A percentile compares a stretch with the other conserved stretches of the same genome.
Evolutionary conservation across 2,113 vertebrate genomes (phyloP).

Genomic region (Deroptyus accipitrinus): DNA sequence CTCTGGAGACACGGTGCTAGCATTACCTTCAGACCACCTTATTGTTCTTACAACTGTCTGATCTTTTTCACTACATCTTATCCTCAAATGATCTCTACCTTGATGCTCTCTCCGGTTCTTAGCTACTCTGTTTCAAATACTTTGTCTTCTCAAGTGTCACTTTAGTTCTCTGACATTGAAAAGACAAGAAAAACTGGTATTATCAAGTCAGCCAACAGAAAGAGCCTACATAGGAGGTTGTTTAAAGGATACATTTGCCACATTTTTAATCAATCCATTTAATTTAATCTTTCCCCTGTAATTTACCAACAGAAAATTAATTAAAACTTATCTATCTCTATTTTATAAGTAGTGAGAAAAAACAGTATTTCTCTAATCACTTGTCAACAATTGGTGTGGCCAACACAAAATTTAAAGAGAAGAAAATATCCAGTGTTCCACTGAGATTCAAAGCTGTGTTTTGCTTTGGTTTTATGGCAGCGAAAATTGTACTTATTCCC

Average conservation of each 20-base stretch:
- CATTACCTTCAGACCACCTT: not conserved
- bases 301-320: conserved; percentile 5
- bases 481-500: not conserved
- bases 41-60: not conserved
- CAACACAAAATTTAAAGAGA: not conserved
- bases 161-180: not conserved
- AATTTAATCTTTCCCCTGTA: not conserved
- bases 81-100: not conserved
- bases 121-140: not conserved
- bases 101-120: not conserved
- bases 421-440: not conserved
- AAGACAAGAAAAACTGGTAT: not conserved
- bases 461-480: not conserved
- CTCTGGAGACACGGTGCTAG: not conserved
- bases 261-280: not conserved
- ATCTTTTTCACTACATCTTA: not conserved
- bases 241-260: not conserved
- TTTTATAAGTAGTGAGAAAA: not conserved
- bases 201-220: not conserved
- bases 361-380: not conserved
- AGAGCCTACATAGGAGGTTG: not conserved
- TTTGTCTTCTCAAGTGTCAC: not conserved
- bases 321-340: not conserved
- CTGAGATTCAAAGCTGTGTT: not conserved
- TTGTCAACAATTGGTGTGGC: not conserved